Evolutionary conservation across 2,888 invertebrate species (phyloP).

Genomic region (Antheraea assamensis): DNA sequence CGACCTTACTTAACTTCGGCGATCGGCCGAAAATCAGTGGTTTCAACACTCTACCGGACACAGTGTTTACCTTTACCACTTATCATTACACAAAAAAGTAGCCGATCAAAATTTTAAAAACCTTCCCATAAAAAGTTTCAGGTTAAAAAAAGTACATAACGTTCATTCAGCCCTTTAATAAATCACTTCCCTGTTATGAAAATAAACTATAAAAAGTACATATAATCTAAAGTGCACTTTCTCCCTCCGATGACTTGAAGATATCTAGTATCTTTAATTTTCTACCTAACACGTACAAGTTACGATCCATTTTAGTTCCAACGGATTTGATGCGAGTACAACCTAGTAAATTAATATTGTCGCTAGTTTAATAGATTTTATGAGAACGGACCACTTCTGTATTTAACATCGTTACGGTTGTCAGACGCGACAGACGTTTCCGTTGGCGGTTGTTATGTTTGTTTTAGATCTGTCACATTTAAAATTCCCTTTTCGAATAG

Average conservation of each 20-base stretch:
- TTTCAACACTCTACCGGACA: no score
- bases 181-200: slow-evolving; percentile 17
- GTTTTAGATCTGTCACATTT: background rate
- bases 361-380: slow-evolving; percentile 13
- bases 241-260: background rate
- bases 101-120: no score
- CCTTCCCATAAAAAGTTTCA: no score
- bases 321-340: background rate
- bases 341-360: slow-evolving; percentile 11
- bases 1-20: no score
- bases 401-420: slow-evolving; percentile 8
- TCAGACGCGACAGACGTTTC: slow-evolving; percentile 4
- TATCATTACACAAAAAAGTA: no score
- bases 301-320: background rate
- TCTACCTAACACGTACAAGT: background rate
- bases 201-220: slow-evolving; percentile 10
- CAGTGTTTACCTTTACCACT: no score
- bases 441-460: background rate
- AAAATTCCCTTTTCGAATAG: background rate
- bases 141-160: background rate
- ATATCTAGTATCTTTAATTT: background rate
- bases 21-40: no score
- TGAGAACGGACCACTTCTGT: slow-evolving; percentile 2
- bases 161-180: background rate
- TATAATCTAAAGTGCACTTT: slow-evolving; percentile 8